Conservation (phyloP, 2,113 vertebrate genomes). For the Pao palembangensis region DNA sequence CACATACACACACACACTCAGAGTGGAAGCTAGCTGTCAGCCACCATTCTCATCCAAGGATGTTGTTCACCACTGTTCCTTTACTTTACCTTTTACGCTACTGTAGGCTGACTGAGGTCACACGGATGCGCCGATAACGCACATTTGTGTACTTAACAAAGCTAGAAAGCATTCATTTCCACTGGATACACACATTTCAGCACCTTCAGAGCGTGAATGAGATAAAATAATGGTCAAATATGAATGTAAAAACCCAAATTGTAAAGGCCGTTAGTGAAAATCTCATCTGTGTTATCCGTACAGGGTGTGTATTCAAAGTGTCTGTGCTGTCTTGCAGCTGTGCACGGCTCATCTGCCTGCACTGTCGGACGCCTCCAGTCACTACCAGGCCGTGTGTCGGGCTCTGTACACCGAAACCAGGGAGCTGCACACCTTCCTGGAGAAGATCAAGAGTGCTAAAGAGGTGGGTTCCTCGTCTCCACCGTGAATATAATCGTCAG, state of each 20-base stretch:
- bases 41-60: not conserved
- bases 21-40: not conserved
- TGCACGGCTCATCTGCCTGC: constrained; percentile 88
- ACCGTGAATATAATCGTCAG: not conserved
- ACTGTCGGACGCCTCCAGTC: constrained; percentile 82
- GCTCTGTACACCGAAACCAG: constrained; percentile 95
- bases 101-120: not conserved
- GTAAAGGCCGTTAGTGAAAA: too few relatives aligned
- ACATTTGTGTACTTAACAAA: not conserved
- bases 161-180: not conserved
- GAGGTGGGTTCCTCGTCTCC: constrained; percentile 79
- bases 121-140: not conserved
- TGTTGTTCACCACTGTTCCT: not conserved
- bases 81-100: not conserved
- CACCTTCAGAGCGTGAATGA: not conserved
- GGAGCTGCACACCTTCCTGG: constrained; percentile 92
- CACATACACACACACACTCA: not conserved
- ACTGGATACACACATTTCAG: too few relatives aligned
- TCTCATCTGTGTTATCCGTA: too few relatives aligned
- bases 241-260: too few relatives aligned
- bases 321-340: constrained; percentile 72
- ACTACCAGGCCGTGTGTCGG: constrained; percentile 97
- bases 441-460: constrained; percentile 95
- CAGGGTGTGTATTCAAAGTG: not conserved
- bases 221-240: not conserved